Evolutionary conservation across 2,797 vertebrate genomes (phyloP).

Genomic region (Acridotheres tristis): DNA sequence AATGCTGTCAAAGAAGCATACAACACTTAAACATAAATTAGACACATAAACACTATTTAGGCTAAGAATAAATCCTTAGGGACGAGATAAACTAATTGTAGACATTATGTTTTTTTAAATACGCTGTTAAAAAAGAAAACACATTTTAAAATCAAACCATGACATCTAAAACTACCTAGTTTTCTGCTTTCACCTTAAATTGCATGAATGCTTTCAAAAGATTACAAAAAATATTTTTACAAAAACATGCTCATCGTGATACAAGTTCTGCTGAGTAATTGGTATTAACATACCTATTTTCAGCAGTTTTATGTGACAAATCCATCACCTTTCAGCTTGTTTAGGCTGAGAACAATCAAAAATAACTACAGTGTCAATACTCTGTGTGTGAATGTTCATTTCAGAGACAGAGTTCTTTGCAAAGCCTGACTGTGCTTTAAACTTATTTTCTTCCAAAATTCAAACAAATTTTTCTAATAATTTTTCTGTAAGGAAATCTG

Average conservation of each 20-base stretch:
- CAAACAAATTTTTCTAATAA: neutral
- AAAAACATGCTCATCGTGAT: neutral
- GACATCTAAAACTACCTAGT: neutral
- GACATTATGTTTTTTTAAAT: neutral
- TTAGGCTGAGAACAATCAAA: neutral
- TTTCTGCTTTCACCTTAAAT: neutral
- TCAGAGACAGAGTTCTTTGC: neutral
- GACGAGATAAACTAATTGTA: neutral
- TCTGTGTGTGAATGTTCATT: rapidly evolving
- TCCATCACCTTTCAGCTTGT: neutral
- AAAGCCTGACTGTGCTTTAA: neutral
- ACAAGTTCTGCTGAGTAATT: neutral
- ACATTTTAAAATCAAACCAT: neutral
- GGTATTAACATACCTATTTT: neutral
- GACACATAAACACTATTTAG: neutral
- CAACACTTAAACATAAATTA: neutral
- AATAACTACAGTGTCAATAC: neutral
- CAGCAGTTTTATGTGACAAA: neutral
- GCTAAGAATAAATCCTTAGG: neutral
- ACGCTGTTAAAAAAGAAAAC: neutral
- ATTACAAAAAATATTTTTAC: neutral
- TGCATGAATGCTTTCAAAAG: neutral
- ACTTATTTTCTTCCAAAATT: neutral
- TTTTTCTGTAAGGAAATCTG: neutral
- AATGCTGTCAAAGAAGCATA: neutral